Percentiles rank a stretch among this genome's conserved stretches.
These are phyloP conservation scores for Esox lucius DNA, from an alignment of 2,797 vertebrate species.

Conservation along the genomic window DNA sequence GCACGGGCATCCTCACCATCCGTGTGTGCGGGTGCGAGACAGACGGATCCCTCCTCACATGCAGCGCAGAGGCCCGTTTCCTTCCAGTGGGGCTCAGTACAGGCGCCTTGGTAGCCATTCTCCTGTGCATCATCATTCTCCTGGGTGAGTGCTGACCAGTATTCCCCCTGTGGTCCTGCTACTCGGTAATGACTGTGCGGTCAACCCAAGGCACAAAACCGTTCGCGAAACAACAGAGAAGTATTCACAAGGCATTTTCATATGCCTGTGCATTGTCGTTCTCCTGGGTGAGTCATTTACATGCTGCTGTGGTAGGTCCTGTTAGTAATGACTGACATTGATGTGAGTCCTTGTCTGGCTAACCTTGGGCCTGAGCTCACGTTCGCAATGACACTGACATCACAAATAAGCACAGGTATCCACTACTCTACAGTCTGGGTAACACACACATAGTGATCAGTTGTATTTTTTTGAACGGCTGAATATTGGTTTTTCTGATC, in stretches of 20 bases:
- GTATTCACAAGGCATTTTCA: background rate
- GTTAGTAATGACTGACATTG: background rate
- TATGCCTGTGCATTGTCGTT: background rate
- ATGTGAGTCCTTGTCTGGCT: background rate
- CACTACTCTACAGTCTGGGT: too few relatives aligned
- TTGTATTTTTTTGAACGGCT: too few relatives aligned
- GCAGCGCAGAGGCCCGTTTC: slow-evolving; percentile 94
- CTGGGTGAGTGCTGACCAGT: slow-evolving; percentile 75
- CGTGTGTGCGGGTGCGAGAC: slow-evolving; percentile 92
- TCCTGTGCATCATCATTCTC: slow-evolving; percentile 92
- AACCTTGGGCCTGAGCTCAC: background rate
- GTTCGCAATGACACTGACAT: too few relatives aligned
- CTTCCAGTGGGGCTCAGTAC: slow-evolving; percentile 96
- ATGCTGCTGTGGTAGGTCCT: background rate
- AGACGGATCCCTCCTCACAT: slow-evolving; percentile 89
- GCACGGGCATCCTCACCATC: slow-evolving; percentile 93
- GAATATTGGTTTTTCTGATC: too few relatives aligned
- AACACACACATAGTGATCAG: too few relatives aligned
- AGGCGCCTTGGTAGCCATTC: slow-evolving; percentile 92
- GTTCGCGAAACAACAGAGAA: background rate
- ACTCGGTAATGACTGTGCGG: background rate
- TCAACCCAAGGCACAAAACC: background rate
- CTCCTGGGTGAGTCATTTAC: background rate
- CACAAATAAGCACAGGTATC: too few relatives aligned
- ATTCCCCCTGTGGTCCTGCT: background rate